Evolutionary conservation across 2,113 vertebrate genomes (phyloP).

Genomic region (Paralichthys olivaceus): DNA sequence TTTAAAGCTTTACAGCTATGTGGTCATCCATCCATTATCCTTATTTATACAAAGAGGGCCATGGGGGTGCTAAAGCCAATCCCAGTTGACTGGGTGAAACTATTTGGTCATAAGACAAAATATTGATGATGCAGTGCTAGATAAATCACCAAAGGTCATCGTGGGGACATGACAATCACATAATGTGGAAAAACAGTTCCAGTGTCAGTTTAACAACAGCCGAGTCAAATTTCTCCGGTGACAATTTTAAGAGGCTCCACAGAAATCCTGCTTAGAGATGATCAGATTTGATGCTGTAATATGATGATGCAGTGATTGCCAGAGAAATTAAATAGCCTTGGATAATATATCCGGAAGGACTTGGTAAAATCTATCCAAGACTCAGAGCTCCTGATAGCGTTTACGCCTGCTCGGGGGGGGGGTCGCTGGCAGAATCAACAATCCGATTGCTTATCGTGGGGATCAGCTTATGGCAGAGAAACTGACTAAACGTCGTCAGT

Average conservation of each 20-base stretch:
- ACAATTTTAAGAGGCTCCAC: not conserved
- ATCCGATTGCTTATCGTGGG: slow-evolving; percentile 33
- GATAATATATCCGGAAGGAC: slow-evolving; percentile 28
- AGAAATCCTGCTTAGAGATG: slow-evolving; percentile 8
- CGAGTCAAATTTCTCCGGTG: not conserved
- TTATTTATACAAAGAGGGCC: too few species aligned
- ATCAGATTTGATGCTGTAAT: slow-evolving; percentile 26
- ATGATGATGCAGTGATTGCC: slow-evolving; percentile 1
- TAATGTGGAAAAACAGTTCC: not conserved
- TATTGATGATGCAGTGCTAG: not conserved
- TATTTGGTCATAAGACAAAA: not conserved
- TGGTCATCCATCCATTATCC: too few species aligned
- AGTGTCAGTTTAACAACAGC: not conserved
- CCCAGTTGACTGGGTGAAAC: not conserved
- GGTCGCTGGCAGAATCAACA: slow-evolving; percentile 26
- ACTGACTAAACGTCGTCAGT: slow-evolving; percentile 57
- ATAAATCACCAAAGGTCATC: not conserved
- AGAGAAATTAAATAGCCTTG: slow-evolving; percentile 34
- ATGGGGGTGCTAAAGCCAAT: not conserved
- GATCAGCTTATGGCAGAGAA: slow-evolving; percentile 56
- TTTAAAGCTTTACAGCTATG: too few species aligned
- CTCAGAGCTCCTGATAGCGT: slow-evolving; percentile 1
- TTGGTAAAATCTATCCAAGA: slow-evolving; percentile 4
- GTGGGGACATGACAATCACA: not conserved
- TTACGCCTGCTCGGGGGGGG: slow-evolving; percentile 8